Evolutionary conservation across 2,113 vertebrate species (phyloP).

Genomic region (Ictalurus punctatus): DNA sequence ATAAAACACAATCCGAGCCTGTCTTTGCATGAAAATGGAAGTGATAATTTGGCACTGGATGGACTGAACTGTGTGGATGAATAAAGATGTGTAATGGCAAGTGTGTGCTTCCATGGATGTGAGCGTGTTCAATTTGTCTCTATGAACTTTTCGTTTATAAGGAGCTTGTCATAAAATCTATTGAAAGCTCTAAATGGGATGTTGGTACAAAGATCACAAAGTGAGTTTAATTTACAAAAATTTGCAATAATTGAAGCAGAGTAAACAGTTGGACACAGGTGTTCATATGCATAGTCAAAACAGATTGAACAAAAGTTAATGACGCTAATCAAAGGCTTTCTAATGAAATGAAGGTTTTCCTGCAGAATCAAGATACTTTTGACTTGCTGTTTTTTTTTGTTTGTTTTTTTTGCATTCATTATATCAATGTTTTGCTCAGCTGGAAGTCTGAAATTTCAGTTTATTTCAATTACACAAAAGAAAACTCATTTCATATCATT

Average conservation of each 20-base stretch:
- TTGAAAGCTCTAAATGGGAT: neutral
- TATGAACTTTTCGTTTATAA: neutral
- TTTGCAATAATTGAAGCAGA: neutral
- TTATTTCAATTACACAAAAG: neutral
- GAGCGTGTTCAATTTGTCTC: neutral
- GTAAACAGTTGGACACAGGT: neutral
- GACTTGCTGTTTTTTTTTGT: neutral
- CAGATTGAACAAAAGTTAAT: neutral
- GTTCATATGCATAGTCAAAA: neutral
- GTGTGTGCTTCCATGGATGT: neutral
- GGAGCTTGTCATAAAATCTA: neutral
- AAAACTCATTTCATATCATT: neutral
- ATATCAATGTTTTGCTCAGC: neutral
- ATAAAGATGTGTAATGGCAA: constrained; percentile 6
- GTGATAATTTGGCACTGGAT: constrained; percentile 31
- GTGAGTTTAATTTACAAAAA: neutral
- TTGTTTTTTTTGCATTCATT: neutral
- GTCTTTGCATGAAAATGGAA: constrained; percentile 34
- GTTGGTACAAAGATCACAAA: neutral
- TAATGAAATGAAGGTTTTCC: neutral
- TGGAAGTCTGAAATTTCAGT: neutral
- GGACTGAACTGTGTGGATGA: constrained; percentile 15
- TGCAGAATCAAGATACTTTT: neutral
- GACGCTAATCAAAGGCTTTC: neutral
- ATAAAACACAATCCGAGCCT: constrained; percentile 14